Conservation (phyloP, 2,888 invertebrate genomes). For the Himalopsyche japonica region DNA sequence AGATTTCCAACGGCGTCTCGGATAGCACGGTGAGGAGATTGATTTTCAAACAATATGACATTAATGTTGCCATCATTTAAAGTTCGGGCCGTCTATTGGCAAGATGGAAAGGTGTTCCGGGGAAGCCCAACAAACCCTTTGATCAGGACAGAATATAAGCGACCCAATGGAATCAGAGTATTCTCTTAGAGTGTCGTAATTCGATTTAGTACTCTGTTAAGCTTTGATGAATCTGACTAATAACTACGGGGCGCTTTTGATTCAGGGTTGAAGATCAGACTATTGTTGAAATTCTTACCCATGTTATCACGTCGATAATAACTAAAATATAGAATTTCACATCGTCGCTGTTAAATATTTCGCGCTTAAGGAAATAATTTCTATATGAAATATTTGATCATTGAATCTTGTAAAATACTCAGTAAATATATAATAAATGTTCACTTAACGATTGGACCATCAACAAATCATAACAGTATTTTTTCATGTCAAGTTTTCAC, state of each 20-base stretch:
- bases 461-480: too few relatives aligned
- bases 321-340: too few relatives aligned
- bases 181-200: conserved; percentile 49
- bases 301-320: too few relatives aligned
- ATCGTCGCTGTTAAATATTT: too few relatives aligned
- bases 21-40: conserved; percentile 16
- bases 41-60: conserved; percentile 31
- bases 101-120: neutral
- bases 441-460: too few relatives aligned
- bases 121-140: neutral
- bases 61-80: conserved; percentile 37
- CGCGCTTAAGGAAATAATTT: too few relatives aligned
- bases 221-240: conserved; percentile 45
- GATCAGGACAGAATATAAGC: conserved; percentile 4
- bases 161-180: conserved; percentile 42
- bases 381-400: too few relatives aligned
- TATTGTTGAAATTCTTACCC: too few relatives aligned
- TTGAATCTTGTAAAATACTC: too few relatives aligned
- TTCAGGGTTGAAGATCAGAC: neutral
- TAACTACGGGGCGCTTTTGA: neutral
- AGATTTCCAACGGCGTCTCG: conserved; percentile 18
- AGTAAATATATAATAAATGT: too few relatives aligned
- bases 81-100: conserved; percentile 12
- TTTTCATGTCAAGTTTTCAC: too few relatives aligned
- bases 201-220: conserved; percentile 53